A percentile compares a stretch with the other conserved stretches of the same genome.
phyloP scores from a whole-genome alignment of 2,113 vertebrate genomes.

The Mesembrinibis cayennensis region DNA sequence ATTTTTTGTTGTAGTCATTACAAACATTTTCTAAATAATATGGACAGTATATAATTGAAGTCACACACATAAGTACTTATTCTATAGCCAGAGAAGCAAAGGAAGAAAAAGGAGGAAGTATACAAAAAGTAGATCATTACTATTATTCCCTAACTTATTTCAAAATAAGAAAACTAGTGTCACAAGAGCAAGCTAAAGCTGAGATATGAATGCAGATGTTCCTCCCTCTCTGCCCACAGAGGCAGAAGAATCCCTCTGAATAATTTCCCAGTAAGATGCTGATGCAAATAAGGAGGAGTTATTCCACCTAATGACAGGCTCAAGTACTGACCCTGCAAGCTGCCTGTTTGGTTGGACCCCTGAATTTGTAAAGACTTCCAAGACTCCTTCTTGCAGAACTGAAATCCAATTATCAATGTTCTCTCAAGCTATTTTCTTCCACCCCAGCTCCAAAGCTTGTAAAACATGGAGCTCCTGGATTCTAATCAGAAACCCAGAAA shows the following conservation, averaged over 20 bases:
- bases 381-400: not conserved
- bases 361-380: not conserved
- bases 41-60: not conserved
- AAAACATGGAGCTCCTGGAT: conserved; percentile 58
- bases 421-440: conserved; percentile 14
- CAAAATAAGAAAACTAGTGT: not conserved
- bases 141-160: not conserved
- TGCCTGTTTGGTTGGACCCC: not conserved
- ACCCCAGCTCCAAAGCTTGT: conserved; percentile 33
- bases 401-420: not conserved
- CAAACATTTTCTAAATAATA: not conserved
- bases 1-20: not conserved
- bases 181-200: not conserved
- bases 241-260: not conserved
- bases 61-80: fast-evolving
- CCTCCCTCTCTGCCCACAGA: not conserved
- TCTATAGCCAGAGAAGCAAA: not conserved
- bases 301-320: not conserved
- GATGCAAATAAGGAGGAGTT: not conserved
- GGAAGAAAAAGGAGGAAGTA: not conserved
- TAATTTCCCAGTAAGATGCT: not conserved
- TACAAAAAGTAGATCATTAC: not conserved
- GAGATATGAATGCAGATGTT: not conserved
- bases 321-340: not conserved
- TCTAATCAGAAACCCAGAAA: conserved; percentile 75